phyloP scores from a whole-genome alignment of 2,888 invertebrate genomes.

The Ferdinandea cuprea region DNA sequence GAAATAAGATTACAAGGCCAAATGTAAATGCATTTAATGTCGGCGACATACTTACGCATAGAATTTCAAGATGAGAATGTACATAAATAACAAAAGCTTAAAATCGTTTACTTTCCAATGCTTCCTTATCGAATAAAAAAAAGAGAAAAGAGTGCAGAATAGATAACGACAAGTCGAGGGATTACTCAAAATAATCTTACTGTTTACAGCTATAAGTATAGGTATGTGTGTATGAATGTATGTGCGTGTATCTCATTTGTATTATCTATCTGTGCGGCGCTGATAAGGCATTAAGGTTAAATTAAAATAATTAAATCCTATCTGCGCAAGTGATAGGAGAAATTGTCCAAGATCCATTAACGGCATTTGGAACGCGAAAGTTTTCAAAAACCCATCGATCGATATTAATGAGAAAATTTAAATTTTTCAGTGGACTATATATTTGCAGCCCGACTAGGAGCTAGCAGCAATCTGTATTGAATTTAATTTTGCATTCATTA shows the following conservation, averaged over 20 bases:
- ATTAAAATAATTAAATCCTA: background rate
- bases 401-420: too few relatives aligned
- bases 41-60: too few relatives aligned
- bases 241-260: background rate
- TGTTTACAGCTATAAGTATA: too few relatives aligned
- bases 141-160: conserved; percentile 2
- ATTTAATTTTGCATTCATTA: too few relatives aligned
- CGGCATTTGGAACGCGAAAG: background rate
- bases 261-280: background rate
- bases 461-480: too few relatives aligned
- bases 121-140: background rate
- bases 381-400: too few relatives aligned
- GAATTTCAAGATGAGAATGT: too few relatives aligned
- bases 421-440: too few relatives aligned
- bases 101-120: background rate
- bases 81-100: too few relatives aligned
- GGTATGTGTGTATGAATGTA: background rate
- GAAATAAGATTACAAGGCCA: too few relatives aligned
- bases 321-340: background rate
- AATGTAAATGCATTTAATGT: background rate
- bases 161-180: background rate
- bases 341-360: background rate
- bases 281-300: conserved; percentile 1
- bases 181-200: background rate
- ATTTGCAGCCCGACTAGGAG: too few relatives aligned